Evolutionary conservation across 2,888 invertebrate species (phyloP).

Genomic region (Phrixothrix hirtus): DNA sequence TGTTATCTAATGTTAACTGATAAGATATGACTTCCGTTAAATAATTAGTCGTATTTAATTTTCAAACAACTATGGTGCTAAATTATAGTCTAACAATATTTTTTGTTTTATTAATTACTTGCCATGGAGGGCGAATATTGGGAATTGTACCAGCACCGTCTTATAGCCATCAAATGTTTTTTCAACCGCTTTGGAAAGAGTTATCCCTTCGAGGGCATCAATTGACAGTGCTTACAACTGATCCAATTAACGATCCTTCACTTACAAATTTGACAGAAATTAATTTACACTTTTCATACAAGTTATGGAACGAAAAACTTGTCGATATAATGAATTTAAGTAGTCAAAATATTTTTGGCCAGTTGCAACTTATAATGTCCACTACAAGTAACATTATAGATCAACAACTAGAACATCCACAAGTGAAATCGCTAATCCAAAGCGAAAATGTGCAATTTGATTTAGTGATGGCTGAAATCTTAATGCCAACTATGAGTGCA

Average conservation of each 20-base stretch:
- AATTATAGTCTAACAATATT: too few relatives aligned
- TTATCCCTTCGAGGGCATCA: slow-evolving; percentile 60
- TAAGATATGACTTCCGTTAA: too few relatives aligned
- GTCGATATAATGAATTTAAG: neutral
- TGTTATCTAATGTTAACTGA: too few relatives aligned
- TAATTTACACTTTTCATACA: slow-evolving; percentile 49
- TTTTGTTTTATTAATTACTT: too few relatives aligned
- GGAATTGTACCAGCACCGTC: slow-evolving; percentile 55
- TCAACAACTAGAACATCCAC: slow-evolving; percentile 33
- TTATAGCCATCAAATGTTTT: slow-evolving; percentile 58
- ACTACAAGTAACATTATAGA: neutral
- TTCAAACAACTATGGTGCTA: too few relatives aligned
- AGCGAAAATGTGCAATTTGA: slow-evolving; percentile 45
- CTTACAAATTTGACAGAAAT: slow-evolving; percentile 54
- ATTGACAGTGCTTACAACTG: slow-evolving; percentile 55
- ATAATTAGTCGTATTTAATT: too few relatives aligned
- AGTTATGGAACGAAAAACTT: slow-evolving; percentile 1
- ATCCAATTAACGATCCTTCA: slow-evolving; percentile 51
- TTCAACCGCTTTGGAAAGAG: slow-evolving; percentile 55
- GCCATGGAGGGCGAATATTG: slow-evolving; percentile 45
- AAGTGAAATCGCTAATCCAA: slow-evolving; percentile 45
- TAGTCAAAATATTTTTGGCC: neutral
- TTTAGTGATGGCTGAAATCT: slow-evolving; percentile 47
- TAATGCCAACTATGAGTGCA: slow-evolving; percentile 41
- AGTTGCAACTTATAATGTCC: neutral